Percentiles rank a stretch among this genome's conserved stretches.
Evolutionary conservation across 2,113 vertebrate genomes (phyloP).

Genomic region (Nanorana parkeri): DNA sequence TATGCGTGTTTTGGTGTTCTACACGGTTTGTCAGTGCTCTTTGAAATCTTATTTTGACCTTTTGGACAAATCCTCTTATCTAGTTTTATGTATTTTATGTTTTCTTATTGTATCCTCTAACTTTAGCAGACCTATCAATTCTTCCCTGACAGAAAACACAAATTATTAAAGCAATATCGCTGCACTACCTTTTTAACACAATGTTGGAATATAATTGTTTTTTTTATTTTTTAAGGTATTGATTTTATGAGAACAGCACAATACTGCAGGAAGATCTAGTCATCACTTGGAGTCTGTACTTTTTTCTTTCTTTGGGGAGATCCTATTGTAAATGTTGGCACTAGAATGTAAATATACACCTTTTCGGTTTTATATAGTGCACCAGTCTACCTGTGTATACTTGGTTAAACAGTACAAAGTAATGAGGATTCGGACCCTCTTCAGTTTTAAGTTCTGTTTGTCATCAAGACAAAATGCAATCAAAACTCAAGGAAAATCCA

Average conservation of each 20-base stretch:
- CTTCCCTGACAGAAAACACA: not conserved
- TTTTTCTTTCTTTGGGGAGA: no score
- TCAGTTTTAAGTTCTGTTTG: no score
- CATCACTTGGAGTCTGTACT: not conserved
- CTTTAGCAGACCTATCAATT: not conserved
- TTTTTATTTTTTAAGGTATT: constrained; percentile 16
- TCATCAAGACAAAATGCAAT: no score
- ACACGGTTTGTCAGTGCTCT: not conserved
- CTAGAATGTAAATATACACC: no score
- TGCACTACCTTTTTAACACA: not conserved
- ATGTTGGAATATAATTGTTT: constrained; percentile 18
- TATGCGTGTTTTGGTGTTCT: not conserved
- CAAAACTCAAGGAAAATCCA: no score
- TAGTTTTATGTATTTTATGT: not conserved
- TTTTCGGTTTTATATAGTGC: no score
- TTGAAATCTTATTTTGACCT: constrained; percentile 12
- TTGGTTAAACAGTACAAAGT: no score
- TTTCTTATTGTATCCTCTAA: not conserved
- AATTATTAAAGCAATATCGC: constrained; percentile 35
- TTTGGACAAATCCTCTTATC: not conserved
- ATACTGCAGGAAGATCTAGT: constrained; percentile 14
- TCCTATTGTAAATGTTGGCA: no score
- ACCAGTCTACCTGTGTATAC: no score
- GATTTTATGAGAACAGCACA: constrained; percentile 10
- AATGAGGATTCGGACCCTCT: no score